These are phyloP conservation scores for Metellina segmentata DNA, from an alignment of 2,888 invertebrate genomes.

Conservation along the genomic window DNA sequence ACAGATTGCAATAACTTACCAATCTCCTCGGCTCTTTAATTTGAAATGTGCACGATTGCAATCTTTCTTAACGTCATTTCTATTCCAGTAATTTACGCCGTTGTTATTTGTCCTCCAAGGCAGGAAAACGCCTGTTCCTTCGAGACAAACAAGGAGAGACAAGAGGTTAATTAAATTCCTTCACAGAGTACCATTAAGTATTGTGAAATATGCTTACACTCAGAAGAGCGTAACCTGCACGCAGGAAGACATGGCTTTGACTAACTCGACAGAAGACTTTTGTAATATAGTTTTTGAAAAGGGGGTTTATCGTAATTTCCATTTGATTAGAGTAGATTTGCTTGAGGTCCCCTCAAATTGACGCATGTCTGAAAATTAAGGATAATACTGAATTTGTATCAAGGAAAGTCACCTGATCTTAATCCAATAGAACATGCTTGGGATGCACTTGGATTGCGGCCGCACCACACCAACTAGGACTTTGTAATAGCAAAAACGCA, in stretches of 20 bases:
- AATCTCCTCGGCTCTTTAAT: background rate
- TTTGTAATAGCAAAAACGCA: too few relatives aligned
- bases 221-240: background rate
- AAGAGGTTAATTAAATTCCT: constrained; percentile 1
- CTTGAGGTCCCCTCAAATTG: too few relatives aligned
- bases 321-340: too few relatives aligned
- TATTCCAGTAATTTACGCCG: background rate
- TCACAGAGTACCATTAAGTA: background rate
- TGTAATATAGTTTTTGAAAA: too few relatives aligned
- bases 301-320: too few relatives aligned
- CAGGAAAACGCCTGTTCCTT: background rate
- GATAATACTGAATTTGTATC: too few relatives aligned
- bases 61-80: background rate
- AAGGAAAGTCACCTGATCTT: too few relatives aligned
- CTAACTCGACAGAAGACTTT: too few relatives aligned
- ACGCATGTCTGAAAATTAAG: too few relatives aligned
- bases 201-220: background rate
- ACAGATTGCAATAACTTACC: background rate
- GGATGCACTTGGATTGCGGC: too few relatives aligned
- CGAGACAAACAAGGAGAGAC: background rate
- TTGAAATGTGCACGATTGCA: background rate
- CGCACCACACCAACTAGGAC: too few relatives aligned
- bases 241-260: background rate
- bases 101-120: background rate
- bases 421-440: too few relatives aligned